phyloP scores from a whole-genome alignment of 1,140 invertebrate species.

The Aphelinus atriplicis region DNA sequence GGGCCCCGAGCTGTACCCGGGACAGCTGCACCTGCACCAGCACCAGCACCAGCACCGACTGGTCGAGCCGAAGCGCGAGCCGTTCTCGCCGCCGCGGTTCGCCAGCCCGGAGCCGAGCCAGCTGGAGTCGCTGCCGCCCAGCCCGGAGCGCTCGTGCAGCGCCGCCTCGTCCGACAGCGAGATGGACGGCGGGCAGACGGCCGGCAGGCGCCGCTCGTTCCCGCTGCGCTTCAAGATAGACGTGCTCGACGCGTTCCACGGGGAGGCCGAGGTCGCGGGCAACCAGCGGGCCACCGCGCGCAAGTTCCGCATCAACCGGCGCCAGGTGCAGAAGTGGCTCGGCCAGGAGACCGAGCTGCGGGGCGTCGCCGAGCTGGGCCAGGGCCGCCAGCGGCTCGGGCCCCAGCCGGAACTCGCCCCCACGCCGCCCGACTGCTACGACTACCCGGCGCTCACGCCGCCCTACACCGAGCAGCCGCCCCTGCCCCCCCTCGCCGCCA shows the following conservation, averaged over 20 bases:
- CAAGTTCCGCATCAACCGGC: slow-evolving; percentile 71
- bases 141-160: slow-evolving; percentile 50
- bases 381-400: slow-evolving; percentile 58
- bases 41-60: slow-evolving; percentile 33
- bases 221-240: slow-evolving; percentile 66
- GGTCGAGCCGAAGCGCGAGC: slow-evolving; percentile 24
- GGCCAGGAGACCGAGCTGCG: slow-evolving; percentile 67
- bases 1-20: too few species aligned
- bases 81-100: slow-evolving; percentile 40
- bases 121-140: slow-evolving; percentile 50
- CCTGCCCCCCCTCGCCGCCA: neutral
- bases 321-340: slow-evolving; percentile 75
- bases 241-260: slow-evolving; percentile 67
- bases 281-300: slow-evolving; percentile 72
- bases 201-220: slow-evolving; percentile 64
- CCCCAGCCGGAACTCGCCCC: slow-evolving; percentile 25
- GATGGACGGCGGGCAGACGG: slow-evolving; percentile 40
- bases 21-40: neutral
- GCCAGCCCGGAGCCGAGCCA: slow-evolving; percentile 17
- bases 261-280: slow-evolving; percentile 66
- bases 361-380: slow-evolving; percentile 56
- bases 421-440: slow-evolving; percentile 5
- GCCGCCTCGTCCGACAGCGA: slow-evolving; percentile 60
- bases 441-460: slow-evolving; percentile 24
- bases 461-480: slow-evolving; percentile 41